Evolutionary conservation across 2,113 vertebrate genomes (phyloP).

Genomic region (Cinclus mexicanus): DNA sequence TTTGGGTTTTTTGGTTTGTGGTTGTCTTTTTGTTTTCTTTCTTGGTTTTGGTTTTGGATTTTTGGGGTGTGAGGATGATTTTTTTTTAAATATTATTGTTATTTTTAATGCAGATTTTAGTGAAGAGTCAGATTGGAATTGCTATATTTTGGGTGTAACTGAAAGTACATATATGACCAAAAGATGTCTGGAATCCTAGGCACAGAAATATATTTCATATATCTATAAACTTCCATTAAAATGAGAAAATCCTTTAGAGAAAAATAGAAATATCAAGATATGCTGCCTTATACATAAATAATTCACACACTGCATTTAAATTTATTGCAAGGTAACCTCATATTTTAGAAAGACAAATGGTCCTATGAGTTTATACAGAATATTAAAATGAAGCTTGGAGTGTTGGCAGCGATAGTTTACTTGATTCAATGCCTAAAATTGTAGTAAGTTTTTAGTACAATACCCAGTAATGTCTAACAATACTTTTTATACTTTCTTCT

Average conservation of each 20-base stretch:
- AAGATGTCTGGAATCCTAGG: not conserved
- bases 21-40: not conserved
- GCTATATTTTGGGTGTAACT: not conserved
- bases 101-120: not conserved
- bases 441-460: not conserved
- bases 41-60: not conserved
- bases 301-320: not conserved
- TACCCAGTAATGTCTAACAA: not conserved
- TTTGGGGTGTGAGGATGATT: fast-evolving
- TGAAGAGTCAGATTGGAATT: not conserved
- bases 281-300: not conserved
- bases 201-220: not conserved
- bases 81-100: too few relatives aligned
- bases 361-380: not conserved
- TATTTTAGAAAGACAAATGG: conserved; percentile 7
- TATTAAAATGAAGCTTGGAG: not conserved
- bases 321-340: not conserved
- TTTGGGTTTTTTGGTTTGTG: not conserved
- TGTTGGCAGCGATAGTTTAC: not conserved
- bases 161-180: not conserved
- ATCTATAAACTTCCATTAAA: not conserved
- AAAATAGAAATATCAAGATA: not conserved
- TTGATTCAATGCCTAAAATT: not conserved
- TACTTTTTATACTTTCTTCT: not conserved
- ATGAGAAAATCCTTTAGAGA: not conserved